Evolutionary conservation across 2,113 vertebrate species (phyloP).

Genomic region (Gallinago paraguaiae): DNA sequence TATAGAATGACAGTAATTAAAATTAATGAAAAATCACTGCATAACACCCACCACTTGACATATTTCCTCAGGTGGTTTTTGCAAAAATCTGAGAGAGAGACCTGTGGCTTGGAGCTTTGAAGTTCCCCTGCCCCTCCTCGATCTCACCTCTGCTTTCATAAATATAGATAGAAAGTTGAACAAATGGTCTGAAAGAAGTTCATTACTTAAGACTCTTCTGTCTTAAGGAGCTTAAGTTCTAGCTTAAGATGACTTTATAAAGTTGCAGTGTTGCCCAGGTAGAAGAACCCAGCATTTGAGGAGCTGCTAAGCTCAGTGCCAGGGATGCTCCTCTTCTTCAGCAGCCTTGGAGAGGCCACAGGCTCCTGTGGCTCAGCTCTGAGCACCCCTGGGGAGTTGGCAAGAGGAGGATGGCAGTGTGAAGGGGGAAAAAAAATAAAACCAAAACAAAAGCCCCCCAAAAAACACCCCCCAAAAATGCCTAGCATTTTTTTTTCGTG

Average conservation of each 20-base stretch:
- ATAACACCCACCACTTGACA: conserved; percentile 54
- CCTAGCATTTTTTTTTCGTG: not conserved
- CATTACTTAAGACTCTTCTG: not conserved
- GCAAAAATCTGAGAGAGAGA: conserved; percentile 26
- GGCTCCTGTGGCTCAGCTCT: not conserved
- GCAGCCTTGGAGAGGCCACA: too few relatives aligned
- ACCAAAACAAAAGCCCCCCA: not conserved
- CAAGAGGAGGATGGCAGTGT: too few relatives aligned
- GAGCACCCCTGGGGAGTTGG: too few relatives aligned
- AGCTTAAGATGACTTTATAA: not conserved
- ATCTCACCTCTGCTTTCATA: conserved; percentile 29
- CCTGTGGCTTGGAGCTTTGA: conserved; percentile 43
- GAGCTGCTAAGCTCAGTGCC: not conserved
- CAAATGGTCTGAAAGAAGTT: not conserved
- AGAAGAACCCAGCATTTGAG: not conserved
- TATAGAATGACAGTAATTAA: conserved; percentile 73
- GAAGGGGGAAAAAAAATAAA: not conserved
- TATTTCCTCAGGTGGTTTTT: conserved; percentile 55
- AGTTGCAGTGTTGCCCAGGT: not conserved
- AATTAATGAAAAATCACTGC: conserved; percentile 73
- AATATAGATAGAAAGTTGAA: not conserved
- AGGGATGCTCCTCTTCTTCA: not conserved
- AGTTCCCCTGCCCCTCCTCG: conserved; percentile 30
- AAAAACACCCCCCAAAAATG: not conserved
- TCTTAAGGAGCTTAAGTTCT: not conserved